A percentile compares a stretch with the other conserved stretches of the same genome.
Evolutionary conservation across 2,797 vertebrate species (phyloP).

Genomic region (Glyptemys insculpta): DNA sequence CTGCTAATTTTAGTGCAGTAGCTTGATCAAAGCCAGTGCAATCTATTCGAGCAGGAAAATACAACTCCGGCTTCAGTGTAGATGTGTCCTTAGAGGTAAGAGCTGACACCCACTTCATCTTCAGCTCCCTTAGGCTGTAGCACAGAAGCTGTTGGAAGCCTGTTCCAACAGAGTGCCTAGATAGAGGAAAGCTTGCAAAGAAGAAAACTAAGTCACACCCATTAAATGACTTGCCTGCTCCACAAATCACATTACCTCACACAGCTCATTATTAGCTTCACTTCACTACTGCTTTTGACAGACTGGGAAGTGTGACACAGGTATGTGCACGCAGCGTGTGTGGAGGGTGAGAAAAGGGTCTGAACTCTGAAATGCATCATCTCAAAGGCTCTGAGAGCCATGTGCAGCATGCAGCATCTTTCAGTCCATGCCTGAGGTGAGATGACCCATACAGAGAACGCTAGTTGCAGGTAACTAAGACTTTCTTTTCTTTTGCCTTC

Average conservation of each 20-base stretch:
- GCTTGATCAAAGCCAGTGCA: not conserved
- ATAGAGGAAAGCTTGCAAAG: accelerated
- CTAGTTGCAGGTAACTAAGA: not conserved
- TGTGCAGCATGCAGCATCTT: not conserved
- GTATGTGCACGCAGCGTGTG: not conserved
- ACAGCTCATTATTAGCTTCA: accelerated
- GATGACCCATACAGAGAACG: not conserved
- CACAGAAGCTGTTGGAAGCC: not conserved
- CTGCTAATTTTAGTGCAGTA: not conserved
- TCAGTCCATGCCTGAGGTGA: accelerated
- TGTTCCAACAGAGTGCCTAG: accelerated
- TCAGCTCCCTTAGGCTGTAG: not conserved
- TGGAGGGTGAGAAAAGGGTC: not conserved
- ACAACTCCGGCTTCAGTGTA: not conserved
- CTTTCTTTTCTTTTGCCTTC: not conserved
- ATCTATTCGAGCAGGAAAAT: not conserved
- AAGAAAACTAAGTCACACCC: not conserved
- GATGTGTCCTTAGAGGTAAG: not conserved
- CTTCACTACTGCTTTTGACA: not conserved
- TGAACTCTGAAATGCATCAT: not conserved
- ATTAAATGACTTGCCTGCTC: accelerated
- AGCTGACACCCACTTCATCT: not conserved
- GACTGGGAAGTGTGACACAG: not conserved
- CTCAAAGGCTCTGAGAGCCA: not conserved
- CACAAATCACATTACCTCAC: not conserved